Evolutionary conservation across 2,888 invertebrate species (phyloP).

Genomic region (Luffia ferchaultella): DNA sequence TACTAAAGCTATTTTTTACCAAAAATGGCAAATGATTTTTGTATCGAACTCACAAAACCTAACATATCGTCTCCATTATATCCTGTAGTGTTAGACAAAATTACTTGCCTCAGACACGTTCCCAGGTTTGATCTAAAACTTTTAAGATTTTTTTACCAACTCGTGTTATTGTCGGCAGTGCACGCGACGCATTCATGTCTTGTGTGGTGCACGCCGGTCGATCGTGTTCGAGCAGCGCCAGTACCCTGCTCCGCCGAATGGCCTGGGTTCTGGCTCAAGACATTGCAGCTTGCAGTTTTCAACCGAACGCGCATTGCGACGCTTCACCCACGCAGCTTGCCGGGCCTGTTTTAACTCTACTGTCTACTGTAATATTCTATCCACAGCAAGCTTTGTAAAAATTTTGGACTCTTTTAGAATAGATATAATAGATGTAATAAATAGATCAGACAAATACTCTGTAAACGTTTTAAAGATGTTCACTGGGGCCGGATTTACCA

Average conservation of each 20-base stretch:
- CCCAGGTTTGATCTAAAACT: too few species aligned
- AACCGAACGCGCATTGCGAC: constrained; percentile 36
- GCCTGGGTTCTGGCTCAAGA: constrained; percentile 54
- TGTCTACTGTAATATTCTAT: constrained; percentile 36
- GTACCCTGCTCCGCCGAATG: constrained; percentile 40
- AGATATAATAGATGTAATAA: neutral
- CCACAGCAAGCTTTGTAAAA: constrained; percentile 26
- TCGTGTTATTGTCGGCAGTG: constrained; percentile 21
- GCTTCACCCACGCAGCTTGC: constrained; percentile 27
- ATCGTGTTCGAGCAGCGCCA: constrained; percentile 34
- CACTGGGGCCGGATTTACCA: neutral
- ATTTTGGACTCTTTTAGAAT: neutral
- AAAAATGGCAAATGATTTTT: too few species aligned
- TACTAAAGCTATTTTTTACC: too few species aligned
- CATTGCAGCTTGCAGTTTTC: constrained; percentile 43
- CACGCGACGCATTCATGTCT: constrained; percentile 42
- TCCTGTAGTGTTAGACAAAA: too few species aligned
- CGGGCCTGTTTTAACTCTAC: constrained; percentile 32
- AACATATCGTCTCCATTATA: too few species aligned
- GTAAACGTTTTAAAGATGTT: neutral
- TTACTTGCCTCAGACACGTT: too few species aligned
- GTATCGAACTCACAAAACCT: too few species aligned
- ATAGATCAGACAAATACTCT: neutral
- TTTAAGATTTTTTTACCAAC: too few species aligned
- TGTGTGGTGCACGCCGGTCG: constrained; percentile 43